A percentile compares a stretch with the other conserved stretches of the same genome.
These are phyloP conservation scores for Pyrrhosoma nymphula DNA, from an alignment of 2,888 invertebrate species.

Conservation along the genomic window DNA sequence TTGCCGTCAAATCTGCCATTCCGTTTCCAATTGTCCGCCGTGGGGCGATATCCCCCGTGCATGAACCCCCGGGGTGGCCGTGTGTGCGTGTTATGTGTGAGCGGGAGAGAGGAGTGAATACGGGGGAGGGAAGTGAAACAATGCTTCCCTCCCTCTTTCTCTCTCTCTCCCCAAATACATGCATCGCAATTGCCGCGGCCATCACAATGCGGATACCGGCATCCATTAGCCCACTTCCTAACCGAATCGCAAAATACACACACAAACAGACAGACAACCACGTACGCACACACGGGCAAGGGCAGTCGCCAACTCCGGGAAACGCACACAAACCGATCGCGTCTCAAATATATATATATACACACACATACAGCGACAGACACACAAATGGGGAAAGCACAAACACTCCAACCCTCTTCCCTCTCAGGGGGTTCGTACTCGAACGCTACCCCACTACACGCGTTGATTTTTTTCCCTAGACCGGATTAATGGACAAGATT, in stretches of 20 bases:
- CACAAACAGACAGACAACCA: neutral
- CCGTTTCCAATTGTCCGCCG: slow-evolving; percentile 56
- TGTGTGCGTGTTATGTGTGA: no score
- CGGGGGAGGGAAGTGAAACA: slow-evolving; percentile 4
- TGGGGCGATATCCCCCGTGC: slow-evolving; percentile 46
- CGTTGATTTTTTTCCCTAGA: neutral
- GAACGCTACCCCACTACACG: neutral
- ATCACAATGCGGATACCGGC: slow-evolving; percentile 59
- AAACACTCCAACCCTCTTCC: neutral
- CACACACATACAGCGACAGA: no score
- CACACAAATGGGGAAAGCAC: neutral
- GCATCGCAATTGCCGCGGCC: slow-evolving; percentile 56
- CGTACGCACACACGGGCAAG: neutral
- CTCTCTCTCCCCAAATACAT: slow-evolving; percentile 13
- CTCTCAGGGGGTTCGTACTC: neutral
- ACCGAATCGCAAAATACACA: slow-evolving; percentile 49
- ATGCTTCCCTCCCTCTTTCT: neutral
- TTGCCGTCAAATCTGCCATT: slow-evolving; percentile 66
- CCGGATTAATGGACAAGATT: neutral
- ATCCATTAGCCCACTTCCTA: slow-evolving; percentile 64
- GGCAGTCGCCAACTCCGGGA: neutral
- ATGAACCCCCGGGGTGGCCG: neutral
- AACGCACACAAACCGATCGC: neutral
- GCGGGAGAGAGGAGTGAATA: neutral
- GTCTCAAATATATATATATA: neutral